phyloP scores from a whole-genome alignment of 2,113 vertebrate genomes.

The Cervus canadensis region DNA sequence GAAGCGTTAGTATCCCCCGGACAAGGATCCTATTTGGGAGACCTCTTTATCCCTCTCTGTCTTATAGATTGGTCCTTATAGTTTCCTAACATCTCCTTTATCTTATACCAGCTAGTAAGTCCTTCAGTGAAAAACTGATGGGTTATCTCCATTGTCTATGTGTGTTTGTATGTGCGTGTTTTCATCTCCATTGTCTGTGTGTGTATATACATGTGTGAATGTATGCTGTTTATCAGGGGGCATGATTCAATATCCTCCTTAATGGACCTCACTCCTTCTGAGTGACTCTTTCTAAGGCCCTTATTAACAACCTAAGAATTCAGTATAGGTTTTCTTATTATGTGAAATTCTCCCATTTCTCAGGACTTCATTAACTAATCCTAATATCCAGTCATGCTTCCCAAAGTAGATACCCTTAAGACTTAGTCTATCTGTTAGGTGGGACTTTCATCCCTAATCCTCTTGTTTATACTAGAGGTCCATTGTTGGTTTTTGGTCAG shows the following conservation, averaged over 20 bases:
- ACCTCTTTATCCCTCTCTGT: neutral
- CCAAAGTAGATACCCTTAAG: neutral
- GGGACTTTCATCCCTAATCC: neutral
- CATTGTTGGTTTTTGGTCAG: neutral
- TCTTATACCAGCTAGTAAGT: neutral
- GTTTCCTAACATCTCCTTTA: neutral
- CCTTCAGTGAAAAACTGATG: neutral
- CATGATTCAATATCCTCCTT: neutral
- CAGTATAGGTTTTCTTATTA: neutral
- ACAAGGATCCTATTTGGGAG: neutral
- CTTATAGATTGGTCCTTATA: neutral
- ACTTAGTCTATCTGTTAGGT: neutral
- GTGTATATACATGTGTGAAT: neutral
- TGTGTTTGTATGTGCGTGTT: neutral
- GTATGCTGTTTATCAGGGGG: neutral
- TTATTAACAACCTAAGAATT: neutral
- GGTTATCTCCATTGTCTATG: neutral
- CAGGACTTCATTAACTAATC: neutral
- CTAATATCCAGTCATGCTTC: neutral
- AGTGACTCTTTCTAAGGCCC: neutral
- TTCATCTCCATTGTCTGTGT: neutral
- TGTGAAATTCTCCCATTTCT: neutral
- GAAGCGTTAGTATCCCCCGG: neutral
- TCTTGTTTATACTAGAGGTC: neutral
- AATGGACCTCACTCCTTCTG: neutral